These are phyloP conservation scores for Harpalus rubripes DNA, from an alignment of 2,888 invertebrate genomes.

Conservation along the genomic window DNA sequence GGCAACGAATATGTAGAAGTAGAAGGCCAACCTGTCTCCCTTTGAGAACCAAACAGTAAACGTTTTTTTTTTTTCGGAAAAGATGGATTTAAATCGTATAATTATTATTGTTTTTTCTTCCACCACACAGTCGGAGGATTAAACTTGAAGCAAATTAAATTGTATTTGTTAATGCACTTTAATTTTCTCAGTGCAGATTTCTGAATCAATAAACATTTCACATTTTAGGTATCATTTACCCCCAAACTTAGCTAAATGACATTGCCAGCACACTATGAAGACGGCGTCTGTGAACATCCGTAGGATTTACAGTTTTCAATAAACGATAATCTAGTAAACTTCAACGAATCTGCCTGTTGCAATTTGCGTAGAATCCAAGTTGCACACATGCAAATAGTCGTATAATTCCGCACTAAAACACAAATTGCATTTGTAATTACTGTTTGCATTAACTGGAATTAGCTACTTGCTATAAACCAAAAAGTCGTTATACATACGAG, in stretches of 20 bases:
- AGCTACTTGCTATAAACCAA: conserved; percentile 41
- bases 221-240: background rate
- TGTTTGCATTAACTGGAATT: conserved; percentile 49
- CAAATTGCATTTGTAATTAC: conserved; percentile 51
- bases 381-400: conserved; percentile 46
- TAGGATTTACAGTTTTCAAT: conserved; percentile 23
- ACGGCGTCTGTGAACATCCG: background rate
- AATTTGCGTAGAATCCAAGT: conserved; percentile 39
- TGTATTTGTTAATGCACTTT: no score
- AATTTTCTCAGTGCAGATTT: background rate
- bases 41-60: no score
- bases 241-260: background rate
- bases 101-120: no score
- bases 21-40: no score
- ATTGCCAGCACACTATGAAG: background rate
- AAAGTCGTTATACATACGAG: conserved; percentile 21
- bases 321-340: conserved; percentile 28
- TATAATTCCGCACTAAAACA: conserved; percentile 38
- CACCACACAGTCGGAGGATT: no score
- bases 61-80: no score
- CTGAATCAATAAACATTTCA: background rate
- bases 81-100: no score
- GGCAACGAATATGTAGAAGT: no score
- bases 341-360: conserved; percentile 1
- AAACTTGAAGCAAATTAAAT: no score